Conservation (phyloP, 2,113 vertebrate genomes). For the Scomber colias region DNA sequence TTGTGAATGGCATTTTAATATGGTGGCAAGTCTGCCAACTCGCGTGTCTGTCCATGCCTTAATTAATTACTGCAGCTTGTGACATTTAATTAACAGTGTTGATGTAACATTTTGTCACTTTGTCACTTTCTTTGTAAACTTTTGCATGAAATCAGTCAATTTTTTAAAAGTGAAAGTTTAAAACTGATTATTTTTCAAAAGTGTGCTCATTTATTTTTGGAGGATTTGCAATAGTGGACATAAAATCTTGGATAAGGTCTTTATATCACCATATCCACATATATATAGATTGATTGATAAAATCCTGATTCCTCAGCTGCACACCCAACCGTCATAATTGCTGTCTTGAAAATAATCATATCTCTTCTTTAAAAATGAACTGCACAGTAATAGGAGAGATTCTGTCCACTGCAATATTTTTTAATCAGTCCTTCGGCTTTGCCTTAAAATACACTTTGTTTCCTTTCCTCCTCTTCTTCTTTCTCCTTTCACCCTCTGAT, state of each 20-base stretch:
- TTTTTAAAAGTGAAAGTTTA: not conserved
- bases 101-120: too few relatives aligned
- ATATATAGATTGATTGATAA: not conserved
- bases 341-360: not conserved
- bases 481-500: constrained; percentile 14
- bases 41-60: not conserved
- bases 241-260: not conserved
- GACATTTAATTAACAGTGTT: not conserved
- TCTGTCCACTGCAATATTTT: constrained; percentile 1
- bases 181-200: not conserved
- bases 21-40: not conserved
- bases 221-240: not conserved
- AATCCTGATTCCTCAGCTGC: not conserved
- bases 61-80: not conserved
- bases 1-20: not conserved
- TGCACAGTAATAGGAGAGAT: constrained; percentile 2
- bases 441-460: not conserved
- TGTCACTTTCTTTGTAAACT: too few relatives aligned
- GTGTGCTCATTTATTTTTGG: not conserved
- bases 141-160: not conserved
- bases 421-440: constrained; percentile 16
- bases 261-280: too few relatives aligned
- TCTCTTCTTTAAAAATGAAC: not conserved
- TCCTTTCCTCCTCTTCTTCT: not conserved
- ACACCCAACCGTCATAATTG: not conserved